These are phyloP conservation scores for Idaea dimidiata DNA, from an alignment of 2,888 invertebrate genomes.

Conservation along the genomic window DNA sequence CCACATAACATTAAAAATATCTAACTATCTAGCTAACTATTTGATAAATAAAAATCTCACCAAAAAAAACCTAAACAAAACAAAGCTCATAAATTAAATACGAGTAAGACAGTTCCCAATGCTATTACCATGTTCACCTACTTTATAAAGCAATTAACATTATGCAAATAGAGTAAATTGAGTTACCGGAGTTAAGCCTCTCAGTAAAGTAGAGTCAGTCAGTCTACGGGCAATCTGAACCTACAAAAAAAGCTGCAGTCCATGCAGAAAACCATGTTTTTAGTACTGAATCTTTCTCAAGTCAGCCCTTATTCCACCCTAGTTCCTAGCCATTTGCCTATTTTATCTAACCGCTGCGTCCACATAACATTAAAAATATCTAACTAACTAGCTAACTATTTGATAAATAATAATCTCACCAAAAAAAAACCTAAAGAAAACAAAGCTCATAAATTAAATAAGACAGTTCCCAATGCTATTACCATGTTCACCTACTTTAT, in stretches of 20 bases:
- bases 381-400: not conserved
- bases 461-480: conserved; percentile 48
- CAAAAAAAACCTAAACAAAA: conserved; percentile 32
- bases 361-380: too few relatives aligned
- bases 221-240: too few relatives aligned
- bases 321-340: too few relatives aligned
- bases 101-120: conserved; percentile 37
- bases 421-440: conserved; percentile 33
- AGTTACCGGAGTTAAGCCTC: conserved; percentile 81
- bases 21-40: not conserved
- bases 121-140: conserved; percentile 76
- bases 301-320: too few relatives aligned
- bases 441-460: conserved; percentile 36
- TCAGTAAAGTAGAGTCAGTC: too few relatives aligned
- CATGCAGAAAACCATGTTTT: too few relatives aligned
- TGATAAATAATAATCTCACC: conserved; percentile 29
- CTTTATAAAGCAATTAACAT: conserved; percentile 69
- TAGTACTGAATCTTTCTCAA: too few relatives aligned
- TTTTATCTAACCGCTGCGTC: too few relatives aligned
- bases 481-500: conserved; percentile 77
- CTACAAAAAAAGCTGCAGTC: too few relatives aligned
- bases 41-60: conserved; percentile 29
- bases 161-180: conserved; percentile 80
- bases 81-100: conserved; percentile 36
- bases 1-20: too few relatives aligned